A percentile compares a stretch with the other conserved stretches of the same genome.
These are phyloP conservation scores for Netelia fuscicornis DNA, from an alignment of 2,888 invertebrate genomes.

Conservation along the genomic window DNA sequence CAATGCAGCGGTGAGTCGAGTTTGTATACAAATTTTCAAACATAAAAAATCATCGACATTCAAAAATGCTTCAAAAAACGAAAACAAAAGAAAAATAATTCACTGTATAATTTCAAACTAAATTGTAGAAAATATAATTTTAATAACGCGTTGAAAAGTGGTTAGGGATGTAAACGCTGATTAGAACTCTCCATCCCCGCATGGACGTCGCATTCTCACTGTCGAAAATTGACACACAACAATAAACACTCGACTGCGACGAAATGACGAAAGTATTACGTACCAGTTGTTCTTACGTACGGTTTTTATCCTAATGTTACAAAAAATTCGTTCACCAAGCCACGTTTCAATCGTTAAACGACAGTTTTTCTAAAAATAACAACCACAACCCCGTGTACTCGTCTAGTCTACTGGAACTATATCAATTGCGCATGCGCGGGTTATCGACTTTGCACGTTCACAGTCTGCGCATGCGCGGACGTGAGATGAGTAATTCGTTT, in stretches of 20 bases:
- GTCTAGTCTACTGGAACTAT: conserved; percentile 68
- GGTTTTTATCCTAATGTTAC: conserved; percentile 56
- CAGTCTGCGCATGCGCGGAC: conserved; percentile 23
- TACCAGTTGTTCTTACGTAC: conserved; percentile 4
- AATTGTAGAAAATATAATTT: background rate
- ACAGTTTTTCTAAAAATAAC: conserved; percentile 77
- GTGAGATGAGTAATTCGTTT: background rate
- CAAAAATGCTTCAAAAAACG: background rate
- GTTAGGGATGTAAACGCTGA: conserved; percentile 29
- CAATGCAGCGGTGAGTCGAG: conserved; percentile 84
- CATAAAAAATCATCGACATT: background rate
- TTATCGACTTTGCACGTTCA: conserved; percentile 73
- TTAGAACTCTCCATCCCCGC: background rate
- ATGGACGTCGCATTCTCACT: background rate
- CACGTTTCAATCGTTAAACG: conserved; percentile 49
- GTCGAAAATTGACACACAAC: background rate
- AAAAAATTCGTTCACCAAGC: conserved; percentile 55
- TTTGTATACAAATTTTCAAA: conserved; percentile 33
- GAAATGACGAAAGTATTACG: conserved; percentile 17
- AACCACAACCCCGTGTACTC: conserved; percentile 65
- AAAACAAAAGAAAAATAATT: background rate
- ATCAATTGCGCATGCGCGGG: conserved; percentile 75
- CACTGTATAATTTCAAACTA: background rate
- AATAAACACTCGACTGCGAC: background rate
- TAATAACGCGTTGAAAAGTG: background rate